Base-by-base conservation (phyloP, 2,113 vertebrate species). In the Mormoops blainvillei region DNA sequence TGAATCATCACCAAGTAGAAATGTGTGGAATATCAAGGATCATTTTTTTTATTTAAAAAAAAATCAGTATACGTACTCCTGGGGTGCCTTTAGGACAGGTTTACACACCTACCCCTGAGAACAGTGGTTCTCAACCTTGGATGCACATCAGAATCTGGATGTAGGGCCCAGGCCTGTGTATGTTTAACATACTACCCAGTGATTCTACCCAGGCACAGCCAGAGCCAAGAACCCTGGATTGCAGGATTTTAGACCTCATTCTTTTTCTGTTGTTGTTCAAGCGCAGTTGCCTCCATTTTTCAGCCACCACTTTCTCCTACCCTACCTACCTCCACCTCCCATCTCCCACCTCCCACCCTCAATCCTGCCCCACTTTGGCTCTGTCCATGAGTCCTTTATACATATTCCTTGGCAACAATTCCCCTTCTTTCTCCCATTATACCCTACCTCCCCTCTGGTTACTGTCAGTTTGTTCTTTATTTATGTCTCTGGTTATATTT, bases 141-240 rank as follows among this genome's bases (percentile, higher is more conserved):
- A 10, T 20, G 24, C 24, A 38, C 4, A 56, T n/a, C 56, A 74
- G 36, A 48, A 56, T 56, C 38, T 38, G 6, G 11, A 54, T 3
- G 0, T 36, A 31, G 48, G 19, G 16, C n/a, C 4, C 28, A 73
- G 31, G 65, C 12, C 31, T 45, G 0, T 38, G 11, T 11, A 20
- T 45, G 31, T 73, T 80, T 38, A 70, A 87, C 81, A 91, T n/a
- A 28, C 61, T 61, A 33, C 19, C 26, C 3, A 4, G 5, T 41
- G 54, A 86, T 43, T 41, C 9, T 28, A 52, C 6, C n/a, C 61
- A 52, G n/a, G 7, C 63, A 22, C 20, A 70, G 8, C n/a, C 36
- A 45, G 8, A 80, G 18, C 45, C 70, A 33, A 65, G 43, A 87
- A 73, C 9, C 15, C 15, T 73, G 9, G 22, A 14, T 14, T 52